Conservation (phyloP, 2,888 invertebrate species). For the Drosophila hawaiiensis region DNA sequence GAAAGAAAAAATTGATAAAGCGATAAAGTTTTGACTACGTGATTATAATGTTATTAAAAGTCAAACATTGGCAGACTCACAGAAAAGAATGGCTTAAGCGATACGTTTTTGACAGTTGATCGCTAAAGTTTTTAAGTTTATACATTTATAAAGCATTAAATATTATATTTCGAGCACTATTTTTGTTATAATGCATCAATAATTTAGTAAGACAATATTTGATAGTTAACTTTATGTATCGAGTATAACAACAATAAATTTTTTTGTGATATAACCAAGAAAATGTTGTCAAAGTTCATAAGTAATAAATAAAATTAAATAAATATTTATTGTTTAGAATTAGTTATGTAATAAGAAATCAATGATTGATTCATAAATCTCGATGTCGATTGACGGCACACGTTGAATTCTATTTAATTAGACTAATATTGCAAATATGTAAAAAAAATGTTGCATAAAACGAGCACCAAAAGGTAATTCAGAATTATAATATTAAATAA, state of each 20-base stretch:
- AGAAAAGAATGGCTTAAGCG: slow-evolving; percentile 3
- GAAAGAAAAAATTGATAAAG: slow-evolving; percentile 25
- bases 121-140: slow-evolving; percentile 18
- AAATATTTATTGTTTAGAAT: background rate
- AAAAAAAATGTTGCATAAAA: background rate
- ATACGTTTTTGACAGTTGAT: slow-evolving; percentile 27
- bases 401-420: background rate
- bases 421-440: background rate
- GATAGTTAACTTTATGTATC: background rate
- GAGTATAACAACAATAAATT: background rate
- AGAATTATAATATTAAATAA: background rate
- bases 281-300: background rate
- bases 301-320: background rate
- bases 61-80: background rate
- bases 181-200: background rate
- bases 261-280: background rate
- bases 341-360: background rate
- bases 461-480: background rate
- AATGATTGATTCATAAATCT: background rate
- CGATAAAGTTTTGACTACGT: slow-evolving; percentile 57
- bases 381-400: background rate
- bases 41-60: slow-evolving; percentile 44
- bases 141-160: slow-evolving; percentile 19
- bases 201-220: background rate
- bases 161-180: background rate